Percentiles rank a stretch among this genome's conserved stretches.
phyloP scores from a whole-genome alignment of 2,113 vertebrate species.

The Orcinus orca region DNA sequence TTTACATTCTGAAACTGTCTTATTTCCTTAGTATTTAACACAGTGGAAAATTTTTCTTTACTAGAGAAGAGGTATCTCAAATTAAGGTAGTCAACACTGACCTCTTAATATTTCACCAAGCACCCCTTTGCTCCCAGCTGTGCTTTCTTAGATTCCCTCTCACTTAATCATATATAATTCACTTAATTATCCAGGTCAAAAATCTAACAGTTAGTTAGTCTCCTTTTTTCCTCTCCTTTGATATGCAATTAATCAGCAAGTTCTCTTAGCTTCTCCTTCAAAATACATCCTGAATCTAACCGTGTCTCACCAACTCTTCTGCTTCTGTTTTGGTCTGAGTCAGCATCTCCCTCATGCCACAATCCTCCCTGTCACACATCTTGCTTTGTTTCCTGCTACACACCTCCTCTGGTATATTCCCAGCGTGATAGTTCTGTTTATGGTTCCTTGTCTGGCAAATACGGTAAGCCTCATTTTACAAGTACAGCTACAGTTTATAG shows the following conservation, averaged over 20 bases:
- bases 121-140: not conserved
- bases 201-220: not conserved
- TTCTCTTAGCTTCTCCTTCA: not conserved
- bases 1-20: not conserved
- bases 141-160: not conserved
- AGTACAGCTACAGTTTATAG: not conserved
- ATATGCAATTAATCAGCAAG: not conserved
- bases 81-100: not conserved
- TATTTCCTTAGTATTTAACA: not conserved
- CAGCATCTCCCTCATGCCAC: not conserved
- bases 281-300: not conserved
- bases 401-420: not conserved
- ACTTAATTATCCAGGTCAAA: not conserved
- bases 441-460: not conserved
- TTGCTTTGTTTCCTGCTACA: not conserved
- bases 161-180: not conserved
- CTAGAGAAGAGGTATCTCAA: not conserved
- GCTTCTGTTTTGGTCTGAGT: not conserved
- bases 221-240: not conserved
- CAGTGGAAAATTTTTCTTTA: not conserved
- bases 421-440: not conserved
- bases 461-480: not conserved
- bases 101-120: not conserved
- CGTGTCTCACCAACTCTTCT: not conserved
- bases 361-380: not conserved